These are phyloP conservation scores for Cyphomyrus plagiostoma DNA, from an alignment of 2,113 vertebrate species.

Conservation along the genomic window DNA sequence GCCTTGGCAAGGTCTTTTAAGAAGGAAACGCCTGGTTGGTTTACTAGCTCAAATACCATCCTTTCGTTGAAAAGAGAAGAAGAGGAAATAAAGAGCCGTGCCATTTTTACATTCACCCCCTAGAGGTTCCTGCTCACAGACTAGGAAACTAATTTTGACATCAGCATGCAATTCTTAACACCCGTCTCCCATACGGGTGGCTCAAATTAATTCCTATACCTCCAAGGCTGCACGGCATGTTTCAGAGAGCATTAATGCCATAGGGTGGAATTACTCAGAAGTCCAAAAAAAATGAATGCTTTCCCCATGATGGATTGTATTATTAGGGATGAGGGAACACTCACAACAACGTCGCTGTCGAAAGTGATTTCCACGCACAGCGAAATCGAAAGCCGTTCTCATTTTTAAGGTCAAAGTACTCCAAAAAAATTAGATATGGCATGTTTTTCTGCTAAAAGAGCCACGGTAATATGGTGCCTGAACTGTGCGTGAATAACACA, in stretches of 20 bases:
- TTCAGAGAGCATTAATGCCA: neutral
- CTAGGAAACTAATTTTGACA: neutral
- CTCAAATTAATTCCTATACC: neutral
- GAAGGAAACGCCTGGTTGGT: neutral
- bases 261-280: neutral
- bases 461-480: neutral
- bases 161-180: neutral
- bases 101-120: neutral
- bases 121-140: neutral
- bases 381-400: neutral
- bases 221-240: neutral
- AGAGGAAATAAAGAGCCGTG: neutral
- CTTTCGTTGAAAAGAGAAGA: neutral
- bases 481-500: neutral
- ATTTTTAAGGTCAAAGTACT: slow-evolving; percentile 7
- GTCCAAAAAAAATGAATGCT: neutral
- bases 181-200: neutral
- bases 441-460: neutral
- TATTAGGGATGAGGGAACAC: neutral
- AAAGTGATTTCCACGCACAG: neutral
- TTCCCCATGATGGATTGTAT: neutral
- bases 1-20: neutral
- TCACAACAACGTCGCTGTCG: neutral
- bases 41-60: neutral
- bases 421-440: neutral